Evolutionary conservation across 2,888 invertebrate genomes (phyloP).

Genomic region (Tribolium freemani): DNA sequence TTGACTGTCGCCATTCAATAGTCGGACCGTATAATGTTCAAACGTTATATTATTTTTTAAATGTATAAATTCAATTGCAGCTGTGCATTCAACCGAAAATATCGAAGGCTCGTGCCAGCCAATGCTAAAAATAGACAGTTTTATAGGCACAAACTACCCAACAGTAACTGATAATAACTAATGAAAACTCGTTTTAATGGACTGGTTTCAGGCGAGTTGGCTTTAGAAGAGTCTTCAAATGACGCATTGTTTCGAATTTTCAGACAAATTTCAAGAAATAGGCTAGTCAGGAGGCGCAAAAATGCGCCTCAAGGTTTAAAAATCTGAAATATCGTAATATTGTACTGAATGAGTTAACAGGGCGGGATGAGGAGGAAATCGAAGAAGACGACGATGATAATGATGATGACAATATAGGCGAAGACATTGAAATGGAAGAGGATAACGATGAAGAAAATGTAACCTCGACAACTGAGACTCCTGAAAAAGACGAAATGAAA

Average conservation of each 20-base stretch:
- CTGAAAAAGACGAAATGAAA: conserved; percentile 3
- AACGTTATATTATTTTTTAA: conserved; percentile 15
- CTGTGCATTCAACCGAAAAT: conserved; percentile 23
- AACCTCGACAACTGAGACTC: conserved; percentile 11
- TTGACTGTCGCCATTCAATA: not conserved
- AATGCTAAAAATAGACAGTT: conserved; percentile 16
- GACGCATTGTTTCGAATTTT: conserved; percentile 12
- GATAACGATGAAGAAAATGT: conserved; percentile 30
- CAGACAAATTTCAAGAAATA: not conserved
- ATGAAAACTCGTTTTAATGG: not conserved
- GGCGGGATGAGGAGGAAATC: not conserved
- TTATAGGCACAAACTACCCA: conserved; percentile 12
- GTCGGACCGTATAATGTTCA: conserved; percentile 19
- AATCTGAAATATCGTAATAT: not conserved
- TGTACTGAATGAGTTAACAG: not conserved
- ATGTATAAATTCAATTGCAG: conserved; percentile 33
- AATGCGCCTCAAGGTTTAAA: not conserved
- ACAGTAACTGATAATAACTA: conserved; percentile 16
- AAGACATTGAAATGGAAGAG: conserved; percentile 50
- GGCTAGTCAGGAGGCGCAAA: not conserved
- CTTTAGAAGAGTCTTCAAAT: conserved; percentile 6
- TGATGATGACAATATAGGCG: conserved; percentile 43
- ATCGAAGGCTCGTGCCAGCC: conserved; percentile 15
- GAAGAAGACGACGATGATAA: conserved; percentile 47
- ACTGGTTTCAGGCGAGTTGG: conserved; percentile 13